Base-by-base conservation (phyloP, 2,888 invertebrate genomes). In the Andrena flavipes region DNA sequence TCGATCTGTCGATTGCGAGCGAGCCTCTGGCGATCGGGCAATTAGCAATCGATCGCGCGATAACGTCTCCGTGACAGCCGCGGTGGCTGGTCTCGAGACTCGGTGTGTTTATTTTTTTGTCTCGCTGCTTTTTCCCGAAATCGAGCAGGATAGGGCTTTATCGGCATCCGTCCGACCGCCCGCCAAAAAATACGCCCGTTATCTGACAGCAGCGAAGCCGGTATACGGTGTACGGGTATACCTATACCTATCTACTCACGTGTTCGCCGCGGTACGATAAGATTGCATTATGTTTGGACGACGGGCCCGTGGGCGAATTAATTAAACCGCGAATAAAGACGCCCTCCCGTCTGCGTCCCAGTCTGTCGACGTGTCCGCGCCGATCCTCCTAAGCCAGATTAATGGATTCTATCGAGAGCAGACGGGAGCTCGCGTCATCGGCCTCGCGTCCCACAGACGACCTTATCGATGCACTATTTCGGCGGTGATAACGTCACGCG, bases 401-500 rank as follows among this genome's bases (percentile, higher is more conserved):
- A 93, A 91, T 92, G 89, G 91, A 92, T 92, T 91, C 92, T 91
- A 87, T 88, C 86, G 90, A 90, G 92, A 92, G 81, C 83, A 83
- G 85, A 82, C 80, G 80, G 70, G 83, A 71, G 84, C 84, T 90
- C 79, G 87, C 88, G 92, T 92, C 91, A 90, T 90, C 89, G 91
- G 87, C 91, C 92, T 88, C 85, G 86, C 87, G 91, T 86, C 89
- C 91, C 89, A 89, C 89, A 90, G 85, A 87, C 90, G 90, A 91
- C 91, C 91, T 91, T 91, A 91, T 91, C 91, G 80, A 82, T 76
- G 74, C 84, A 87, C 84, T 88, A 87, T 88, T 88, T 88, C 87
- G 88, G 87, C 87, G 81, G 49, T 87, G 89, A 88, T 88, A 88
- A 88, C 87, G 88, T 88, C 88, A 87, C 80, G 56, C 56, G 56